Evolutionary conservation across 2,113 vertebrate species (phyloP).

Genomic region (Mus spicilegus): DNA sequence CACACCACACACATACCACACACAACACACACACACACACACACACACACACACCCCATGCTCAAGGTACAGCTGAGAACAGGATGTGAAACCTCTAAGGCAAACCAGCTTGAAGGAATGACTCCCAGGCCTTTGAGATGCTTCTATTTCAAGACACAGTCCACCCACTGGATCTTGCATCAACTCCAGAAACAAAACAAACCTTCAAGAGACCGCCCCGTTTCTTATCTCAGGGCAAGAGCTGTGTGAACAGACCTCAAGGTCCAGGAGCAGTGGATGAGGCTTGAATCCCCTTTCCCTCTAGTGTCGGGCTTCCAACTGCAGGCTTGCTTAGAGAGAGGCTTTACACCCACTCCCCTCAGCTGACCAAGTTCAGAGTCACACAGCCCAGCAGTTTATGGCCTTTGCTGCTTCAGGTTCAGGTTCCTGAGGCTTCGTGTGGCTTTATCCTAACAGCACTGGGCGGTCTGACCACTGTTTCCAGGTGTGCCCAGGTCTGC

Average conservation of each 20-base stretch:
- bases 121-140: constrained; percentile 78
- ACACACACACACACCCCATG: neutral
- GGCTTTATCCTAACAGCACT: neutral
- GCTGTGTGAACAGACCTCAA: neutral
- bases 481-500: neutral
- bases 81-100: constrained; percentile 80
- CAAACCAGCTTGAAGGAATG: constrained; percentile 55
- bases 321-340: constrained; percentile 49
- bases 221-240: constrained; percentile 58
- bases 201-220: constrained; percentile 56
- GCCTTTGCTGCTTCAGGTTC: neutral
- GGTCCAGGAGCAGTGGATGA: neutral
- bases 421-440: neutral
- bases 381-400: neutral
- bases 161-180: constrained; percentile 77
- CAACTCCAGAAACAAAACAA: constrained; percentile 78
- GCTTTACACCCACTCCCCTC: constrained; percentile 66
- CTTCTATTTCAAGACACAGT: constrained; percentile 78
- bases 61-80: constrained; percentile 74
- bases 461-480: neutral
- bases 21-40: neutral
- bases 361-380: constrained; percentile 63
- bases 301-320: neutral
- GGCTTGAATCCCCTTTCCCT: constrained; percentile 45
- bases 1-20: neutral